phyloP scores from a whole-genome alignment of 2,888 invertebrate genomes.

The Lithophane leautieri region DNA sequence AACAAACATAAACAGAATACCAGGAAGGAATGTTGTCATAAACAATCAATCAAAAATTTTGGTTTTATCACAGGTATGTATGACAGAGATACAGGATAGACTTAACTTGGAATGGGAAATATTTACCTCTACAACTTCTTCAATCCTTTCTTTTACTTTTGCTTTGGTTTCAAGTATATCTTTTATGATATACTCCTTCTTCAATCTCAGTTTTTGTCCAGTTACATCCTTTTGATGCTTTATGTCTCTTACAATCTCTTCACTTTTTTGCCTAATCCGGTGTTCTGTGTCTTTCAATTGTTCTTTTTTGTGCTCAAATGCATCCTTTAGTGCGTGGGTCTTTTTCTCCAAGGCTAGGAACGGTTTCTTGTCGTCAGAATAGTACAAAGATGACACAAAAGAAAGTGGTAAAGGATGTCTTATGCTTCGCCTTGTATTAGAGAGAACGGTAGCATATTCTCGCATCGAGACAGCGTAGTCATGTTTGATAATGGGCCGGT shows the following conservation, averaged over 20 bases:
- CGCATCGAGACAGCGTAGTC: constrained; percentile 68
- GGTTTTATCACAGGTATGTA: neutral
- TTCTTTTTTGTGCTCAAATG: constrained; percentile 91
- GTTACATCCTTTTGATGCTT: constrained; percentile 86
- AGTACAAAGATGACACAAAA: constrained; percentile 77
- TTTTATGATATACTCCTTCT: constrained; percentile 92
- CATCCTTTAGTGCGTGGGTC: constrained; percentile 89
- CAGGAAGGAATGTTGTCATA: no score
- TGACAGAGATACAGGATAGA: neutral
- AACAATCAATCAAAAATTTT: neutral
- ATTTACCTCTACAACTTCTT: constrained; percentile 93
- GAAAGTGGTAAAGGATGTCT: constrained; percentile 70
- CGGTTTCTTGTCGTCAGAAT: constrained; percentile 83
- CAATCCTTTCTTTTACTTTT: constrained; percentile 93
- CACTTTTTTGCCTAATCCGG: constrained; percentile 84
- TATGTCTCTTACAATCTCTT: constrained; percentile 85
- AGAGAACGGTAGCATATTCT: constrained; percentile 66
- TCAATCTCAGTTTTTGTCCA: constrained; percentile 87
- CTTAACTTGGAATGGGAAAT: neutral
- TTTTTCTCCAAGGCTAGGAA: constrained; percentile 86
- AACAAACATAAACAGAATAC: constrained; percentile 2
- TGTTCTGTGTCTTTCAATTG: constrained; percentile 91
- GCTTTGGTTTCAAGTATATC: constrained; percentile 93
- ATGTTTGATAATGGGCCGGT: constrained; percentile 62
- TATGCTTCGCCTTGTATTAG: constrained; percentile 65